Evolutionary conservation across 2,888 invertebrate genomes (phyloP), one percentile per base, ranked within the genome.

Genomic region (Gari tellinella): DNA sequence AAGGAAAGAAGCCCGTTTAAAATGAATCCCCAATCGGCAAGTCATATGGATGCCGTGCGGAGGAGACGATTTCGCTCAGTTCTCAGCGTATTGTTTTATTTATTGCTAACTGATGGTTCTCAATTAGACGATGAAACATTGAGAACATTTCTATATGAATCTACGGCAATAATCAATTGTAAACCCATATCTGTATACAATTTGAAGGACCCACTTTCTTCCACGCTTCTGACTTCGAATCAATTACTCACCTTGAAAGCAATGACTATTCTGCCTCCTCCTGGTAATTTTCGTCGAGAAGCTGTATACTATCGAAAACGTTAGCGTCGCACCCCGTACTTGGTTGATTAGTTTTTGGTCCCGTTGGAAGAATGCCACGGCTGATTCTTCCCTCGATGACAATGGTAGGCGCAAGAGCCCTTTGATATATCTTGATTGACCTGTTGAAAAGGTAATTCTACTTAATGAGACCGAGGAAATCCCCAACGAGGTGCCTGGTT

Each of bases 11-110:
- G 83, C n/a, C 37, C 17, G 8, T 61, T 61, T 31, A 76, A 72
- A 38, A 68, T 75, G 58, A 85, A 82, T 66, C 73, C 78, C 14
- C 82, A 84, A 5, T 48, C 46, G 45, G 74, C 84, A 2, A 81
- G 80, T 37, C 85, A 86, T 58, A 79, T 81, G 70, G 81, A 81
- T 23, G 84, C 83, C 14, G 72, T 81, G 2, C 84, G 83, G 83
- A 84, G 85, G 51, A 19, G 83, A n/a, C 81, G 80, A 51, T 83
- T 85, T 21, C 52, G 81, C 19, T 62, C 79, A 17, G 66, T 82
- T 0, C 51, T 80, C 25, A 76, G 62, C 62, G 74, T 82, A 2
- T 53, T 83, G 10, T 26, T 56, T 14, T 31, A 45, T 21, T 46
- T 82, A 8, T 37, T 85, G 53, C 17, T 41, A 21, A 37, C 69